Percentiles rank a stretch among this genome's conserved stretches.
Conservation (phyloP, 2,888 invertebrate species). For the Panopea generosa region DNA sequence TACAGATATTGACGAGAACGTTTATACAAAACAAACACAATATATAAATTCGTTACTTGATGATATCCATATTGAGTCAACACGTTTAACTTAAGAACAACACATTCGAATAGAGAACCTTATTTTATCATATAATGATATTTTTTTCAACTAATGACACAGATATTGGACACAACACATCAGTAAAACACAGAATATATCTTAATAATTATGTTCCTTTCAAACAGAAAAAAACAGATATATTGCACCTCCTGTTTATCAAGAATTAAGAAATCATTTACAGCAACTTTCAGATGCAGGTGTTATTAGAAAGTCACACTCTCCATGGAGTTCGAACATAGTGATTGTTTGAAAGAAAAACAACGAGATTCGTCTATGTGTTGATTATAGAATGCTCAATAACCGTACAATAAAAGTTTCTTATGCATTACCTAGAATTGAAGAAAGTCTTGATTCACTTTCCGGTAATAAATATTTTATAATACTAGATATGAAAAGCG, state of each 20-base stretch:
- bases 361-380: neutral
- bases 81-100: neutral
- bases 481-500: slow-evolving; percentile 4
- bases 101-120: neutral
- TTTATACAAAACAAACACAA: neutral
- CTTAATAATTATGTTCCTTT: neutral
- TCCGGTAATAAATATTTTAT: neutral
- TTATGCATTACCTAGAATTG: slow-evolving; percentile 5
- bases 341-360: neutral
- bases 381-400: slow-evolving; percentile 7
- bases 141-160: neutral
- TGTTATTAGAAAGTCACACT: neutral
- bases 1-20: neutral
- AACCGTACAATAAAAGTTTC: neutral
- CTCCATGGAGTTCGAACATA: slow-evolving; percentile 4
- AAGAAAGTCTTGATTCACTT: neutral
- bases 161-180: neutral
- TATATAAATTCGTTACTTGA: neutral
- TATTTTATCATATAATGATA: neutral
- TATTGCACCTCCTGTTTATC: neutral
- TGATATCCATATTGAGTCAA: neutral
- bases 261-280: slow-evolving; percentile 1
- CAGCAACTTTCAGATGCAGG: slow-evolving; percentile 8
- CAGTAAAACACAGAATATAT: slow-evolving; percentile 7
- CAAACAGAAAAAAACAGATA: neutral